Base-by-base conservation (phyloP, 2,113 vertebrate species). In the Monarcha castaneiventris region DNA sequence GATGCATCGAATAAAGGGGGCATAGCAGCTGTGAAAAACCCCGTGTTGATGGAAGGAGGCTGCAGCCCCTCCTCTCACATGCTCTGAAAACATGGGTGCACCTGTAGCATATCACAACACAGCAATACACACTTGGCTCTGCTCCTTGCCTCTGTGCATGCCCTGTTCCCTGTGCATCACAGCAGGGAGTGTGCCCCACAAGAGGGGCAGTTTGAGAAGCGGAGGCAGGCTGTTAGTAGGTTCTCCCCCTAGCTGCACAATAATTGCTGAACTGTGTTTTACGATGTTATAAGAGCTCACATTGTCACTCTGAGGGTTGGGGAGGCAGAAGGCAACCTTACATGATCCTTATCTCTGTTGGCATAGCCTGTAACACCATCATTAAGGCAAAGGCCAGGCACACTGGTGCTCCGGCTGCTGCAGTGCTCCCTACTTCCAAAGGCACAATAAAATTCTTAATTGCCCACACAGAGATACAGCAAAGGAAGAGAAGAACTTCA, bases 91-190 rank as follows among this genome's bases (percentile, higher is more conserved):
- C 7, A 11, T 0, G 21, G 41, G 13, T 23, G 32, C 26, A 8
- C 1, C 4, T 2, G 0, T 10, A 68, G 32, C 10, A 0, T 10
- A 3, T 43, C 30, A 3, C 30, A 16, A 1, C 23, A 13, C 1
- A 79, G 58, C 4, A 15, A 4, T 10, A 3, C 2, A 1, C 7
- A 0, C 27, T 1, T 8, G 5, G 33, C 52, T 51, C 48, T 12
- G 32, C 27, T 17, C 6, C 41, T 26, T 55, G 17, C 49, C 26
- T 0, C 44, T 4, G 32, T 4, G 2, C 22, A 1, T 23, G 6
- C n/a, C 41, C 64, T 26, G 25, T 13, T n/a, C 51, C 11, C 77
- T 7, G 23, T 3, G 68, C 74, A 13, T 1, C 39, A 3, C 52
- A 22, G 51, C 29, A 0, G 13, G 1, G 10, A 0, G 0, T 1